Conservation (phyloP, 2,888 invertebrate species). For the Caenorhabditis sp. region DNA sequence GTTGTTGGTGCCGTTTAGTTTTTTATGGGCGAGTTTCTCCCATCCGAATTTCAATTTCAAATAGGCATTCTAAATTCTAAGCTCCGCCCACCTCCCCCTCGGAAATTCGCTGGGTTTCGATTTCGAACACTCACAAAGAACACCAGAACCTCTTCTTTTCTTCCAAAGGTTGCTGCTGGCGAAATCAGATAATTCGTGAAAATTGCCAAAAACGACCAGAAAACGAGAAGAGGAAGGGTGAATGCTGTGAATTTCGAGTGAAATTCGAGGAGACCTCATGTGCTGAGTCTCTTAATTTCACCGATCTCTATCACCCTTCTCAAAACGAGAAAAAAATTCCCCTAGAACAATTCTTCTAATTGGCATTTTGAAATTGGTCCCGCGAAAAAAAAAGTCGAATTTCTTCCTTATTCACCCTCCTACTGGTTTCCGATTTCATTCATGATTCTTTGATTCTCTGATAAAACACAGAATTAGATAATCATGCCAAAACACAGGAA, state of each 20-base stretch:
- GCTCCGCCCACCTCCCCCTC: constrained; percentile 23
- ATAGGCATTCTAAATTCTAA: constrained; percentile 8
- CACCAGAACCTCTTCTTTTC: neutral
- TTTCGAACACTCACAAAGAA: neutral
- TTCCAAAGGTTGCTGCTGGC: constrained; percentile 15
- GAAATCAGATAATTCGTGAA: constrained; percentile 42
- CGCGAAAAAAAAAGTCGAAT: constrained; percentile 37
- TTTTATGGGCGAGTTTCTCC: constrained; percentile 10
- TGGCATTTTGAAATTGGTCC: constrained; percentile 58
- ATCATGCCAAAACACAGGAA: constrained; percentile 49
- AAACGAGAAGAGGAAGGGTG: constrained; percentile 5
- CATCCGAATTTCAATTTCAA: constrained; percentile 32
- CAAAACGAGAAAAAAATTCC: constrained; percentile 34
- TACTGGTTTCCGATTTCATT: constrained; percentile 1
- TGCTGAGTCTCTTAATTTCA: constrained; percentile 32
- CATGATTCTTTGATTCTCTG: constrained; percentile 1
- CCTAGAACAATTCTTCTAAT: constrained; percentile 51
- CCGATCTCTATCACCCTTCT: constrained; percentile 4
- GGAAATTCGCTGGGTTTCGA: neutral
- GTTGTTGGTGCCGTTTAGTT: constrained; percentile 11
- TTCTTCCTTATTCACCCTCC: constrained; percentile 19
- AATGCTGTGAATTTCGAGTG: constrained; percentile 12
- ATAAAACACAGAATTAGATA: neutral
- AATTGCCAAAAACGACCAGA: constrained; percentile 10
- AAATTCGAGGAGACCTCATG: constrained; percentile 11